Evolutionary conservation across 2,797 vertebrate genomes (phyloP), one percentile per base, ranked within the genome.

Genomic region (Gallirallus australis): DNA sequence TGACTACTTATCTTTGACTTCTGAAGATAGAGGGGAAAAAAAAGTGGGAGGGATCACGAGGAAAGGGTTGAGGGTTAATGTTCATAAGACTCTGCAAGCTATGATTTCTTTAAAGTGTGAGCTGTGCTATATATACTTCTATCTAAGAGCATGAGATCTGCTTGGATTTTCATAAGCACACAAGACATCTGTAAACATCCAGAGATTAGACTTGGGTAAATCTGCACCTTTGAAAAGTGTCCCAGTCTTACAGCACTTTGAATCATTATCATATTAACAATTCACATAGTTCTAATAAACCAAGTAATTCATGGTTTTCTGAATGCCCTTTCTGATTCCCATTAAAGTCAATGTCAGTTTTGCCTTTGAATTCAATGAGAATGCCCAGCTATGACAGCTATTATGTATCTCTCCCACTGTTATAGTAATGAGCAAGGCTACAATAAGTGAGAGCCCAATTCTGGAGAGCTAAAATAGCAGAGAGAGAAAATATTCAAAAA

Each of bases 301-400:
- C n/a, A 61, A 81, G 85, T 90, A 94, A 82, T 93, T 96, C 39
- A 35, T 64, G 87, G 39, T 80, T 82, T 94, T 86, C 60, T 89
- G 57, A 77, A 77, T 71, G 66, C 84, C 83, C 73, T 95, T 95
- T 90, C 83, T 86, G 56, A 70, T 93, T 95, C 60, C 53, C 61
- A 65, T 94, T 92, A 89, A 93, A 95, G 56, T 85, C 96, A 84
- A 86, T 93, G 93, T 94, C 94, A 95, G 45, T 90, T 95, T 94
- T 96, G 76, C 48, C 82, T 95, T 93, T 94, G 78, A 90, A 86
- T 96, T 84, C 70, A 83, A 45, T 61, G 78, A 86, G 70, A 94
- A 84, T 89, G 78, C 52, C 70, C 87, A 73, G 70, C 56, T 86
- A 84, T 84, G 90, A 72, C 88, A 93, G 85, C 90, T 86, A 93